These are phyloP conservation scores for Eciton burchellii DNA, from an alignment of 1,140 invertebrate species.

Conservation along the genomic window DNA sequence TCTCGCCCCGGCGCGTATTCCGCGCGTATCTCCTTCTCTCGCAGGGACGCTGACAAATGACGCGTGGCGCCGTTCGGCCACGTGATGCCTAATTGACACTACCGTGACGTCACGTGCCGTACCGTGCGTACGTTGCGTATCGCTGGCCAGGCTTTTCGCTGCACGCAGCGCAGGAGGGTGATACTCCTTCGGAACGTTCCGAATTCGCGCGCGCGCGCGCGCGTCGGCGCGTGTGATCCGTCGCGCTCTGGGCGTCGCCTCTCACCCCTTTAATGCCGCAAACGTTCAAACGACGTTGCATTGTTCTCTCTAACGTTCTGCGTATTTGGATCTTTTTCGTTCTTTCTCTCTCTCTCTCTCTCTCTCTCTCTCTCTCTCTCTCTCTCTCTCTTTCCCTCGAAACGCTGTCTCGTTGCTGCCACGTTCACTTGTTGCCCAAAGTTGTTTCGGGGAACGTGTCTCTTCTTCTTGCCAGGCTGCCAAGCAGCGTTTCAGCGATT, in stretches of 20 bases:
- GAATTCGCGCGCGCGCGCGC: not conserved
- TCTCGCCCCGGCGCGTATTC: constrained; percentile 11
- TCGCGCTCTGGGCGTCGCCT: not conserved
- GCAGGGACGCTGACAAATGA: constrained; percentile 80
- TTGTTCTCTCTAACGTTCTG: not conserved
- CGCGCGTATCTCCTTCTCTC: constrained; percentile 56
- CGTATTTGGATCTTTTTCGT: no score
- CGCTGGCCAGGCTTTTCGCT: constrained; percentile 46
- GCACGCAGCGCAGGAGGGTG: constrained; percentile 22
- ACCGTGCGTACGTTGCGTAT: constrained; percentile 24
- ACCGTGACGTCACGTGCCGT: constrained; percentile 80
- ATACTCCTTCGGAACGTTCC: constrained; percentile 5
- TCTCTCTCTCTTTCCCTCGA: no score
- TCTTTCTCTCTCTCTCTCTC: no score
- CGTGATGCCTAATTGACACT: constrained; percentile 81
- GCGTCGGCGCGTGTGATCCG: constrained; percentile 30
- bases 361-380: no score
- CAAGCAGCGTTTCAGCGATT: no score
- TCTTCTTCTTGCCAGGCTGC: no score
- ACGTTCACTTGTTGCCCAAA: no score
- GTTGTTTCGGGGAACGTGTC: no score
- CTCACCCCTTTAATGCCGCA: not conserved
- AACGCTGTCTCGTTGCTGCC: no score
- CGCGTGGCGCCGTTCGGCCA: constrained; percentile 78
- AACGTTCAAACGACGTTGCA: not conserved